Evolutionary conservation across 92 coral and sea anemone genomes (phyloP).

Genomic region (Desmophyllum pertusum): DNA sequence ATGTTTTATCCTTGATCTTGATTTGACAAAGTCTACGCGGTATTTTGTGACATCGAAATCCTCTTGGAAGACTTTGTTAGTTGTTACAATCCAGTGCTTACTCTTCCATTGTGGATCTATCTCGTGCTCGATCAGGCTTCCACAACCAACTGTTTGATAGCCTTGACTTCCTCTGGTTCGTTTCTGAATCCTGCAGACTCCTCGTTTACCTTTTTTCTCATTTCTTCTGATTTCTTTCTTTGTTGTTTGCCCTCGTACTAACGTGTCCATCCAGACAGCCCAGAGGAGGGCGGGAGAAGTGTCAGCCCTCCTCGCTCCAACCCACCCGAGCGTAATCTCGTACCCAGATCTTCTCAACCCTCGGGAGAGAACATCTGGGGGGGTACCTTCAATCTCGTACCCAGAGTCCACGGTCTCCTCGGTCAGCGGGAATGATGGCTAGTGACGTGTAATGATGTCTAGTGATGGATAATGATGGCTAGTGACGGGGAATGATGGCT

Average conservation of each 20-base stretch:
- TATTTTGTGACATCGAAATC: not conserved
- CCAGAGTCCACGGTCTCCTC: too few species aligned
- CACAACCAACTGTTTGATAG: slow-evolving; percentile 2
- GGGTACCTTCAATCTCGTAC: too few species aligned
- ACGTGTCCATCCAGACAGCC: too few species aligned
- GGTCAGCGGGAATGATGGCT: too few species aligned
- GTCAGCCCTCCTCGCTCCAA: too few species aligned
- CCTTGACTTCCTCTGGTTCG: not conserved
- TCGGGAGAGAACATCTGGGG: too few species aligned
- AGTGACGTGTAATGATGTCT: too few species aligned
- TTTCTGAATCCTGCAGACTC: slow-evolving; percentile 20
- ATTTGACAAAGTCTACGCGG: slow-evolving; percentile 11
- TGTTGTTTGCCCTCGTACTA: not conserved
- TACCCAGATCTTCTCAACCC: too few species aligned
- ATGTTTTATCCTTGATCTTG: not conserved
- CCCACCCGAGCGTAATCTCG: too few species aligned
- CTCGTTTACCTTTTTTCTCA: not conserved
- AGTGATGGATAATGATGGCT: too few species aligned
- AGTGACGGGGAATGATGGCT: too few species aligned
- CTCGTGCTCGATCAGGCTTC: not conserved
- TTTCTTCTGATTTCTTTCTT: not conserved
- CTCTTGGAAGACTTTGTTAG: not conserved
- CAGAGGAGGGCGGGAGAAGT: too few species aligned
- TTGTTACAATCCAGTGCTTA: not conserved
- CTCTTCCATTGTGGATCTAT: not conserved